Base-by-base conservation (phyloP, 1,140 invertebrate species). In the Stenopsyche tienmushanensis region DNA sequence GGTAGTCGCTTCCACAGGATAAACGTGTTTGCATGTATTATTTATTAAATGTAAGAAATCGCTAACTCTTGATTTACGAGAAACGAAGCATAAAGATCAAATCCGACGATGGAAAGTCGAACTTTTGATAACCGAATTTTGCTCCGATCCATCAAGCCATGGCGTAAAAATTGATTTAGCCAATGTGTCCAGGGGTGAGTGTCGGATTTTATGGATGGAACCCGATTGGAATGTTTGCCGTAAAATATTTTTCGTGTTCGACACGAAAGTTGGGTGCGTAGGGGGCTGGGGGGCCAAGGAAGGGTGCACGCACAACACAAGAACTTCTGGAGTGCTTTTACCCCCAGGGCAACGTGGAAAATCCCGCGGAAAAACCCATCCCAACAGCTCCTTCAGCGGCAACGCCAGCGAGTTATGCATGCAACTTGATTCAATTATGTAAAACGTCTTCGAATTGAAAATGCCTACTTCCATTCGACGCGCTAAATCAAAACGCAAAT, bases 191-290 rank as follows among this genome's bases (percentile, higher is more conserved):
- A 41, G 34, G 39, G 54, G 54, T 21, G 54, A 57, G 24, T 29
- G 29, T 24, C 54, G 29, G 54, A 42, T 57, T 57, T 57, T 41
- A 8, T 29, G 39, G 54, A 57, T 42, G 34, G 23, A 23, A 20
- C 41, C 39, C 1, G 57, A 44, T 39, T 17, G 49, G 62, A 24
- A 44, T 41, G 39, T 26, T 15, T 26, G 29, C 42, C 53, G 63
- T 65, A 58, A 65, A 65, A 65, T 65, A 65, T 65, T 65, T 65
- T 65, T 65, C 63, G 47, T 65, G 63, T 65, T 47, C 41, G 34
- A 64, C 63, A 65, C 29, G 52, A 65, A 65, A 65, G 63, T 65
- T 65, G 25, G 47, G n/a, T 26, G 18, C 41, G 58, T 5, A 29
- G 58, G 55, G 42, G 29, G 34, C 8, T 9, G 21, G 20, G 54